Base-by-base conservation (phyloP, 2,113 vertebrate genomes). In the Guaruba guarouba region DNA sequence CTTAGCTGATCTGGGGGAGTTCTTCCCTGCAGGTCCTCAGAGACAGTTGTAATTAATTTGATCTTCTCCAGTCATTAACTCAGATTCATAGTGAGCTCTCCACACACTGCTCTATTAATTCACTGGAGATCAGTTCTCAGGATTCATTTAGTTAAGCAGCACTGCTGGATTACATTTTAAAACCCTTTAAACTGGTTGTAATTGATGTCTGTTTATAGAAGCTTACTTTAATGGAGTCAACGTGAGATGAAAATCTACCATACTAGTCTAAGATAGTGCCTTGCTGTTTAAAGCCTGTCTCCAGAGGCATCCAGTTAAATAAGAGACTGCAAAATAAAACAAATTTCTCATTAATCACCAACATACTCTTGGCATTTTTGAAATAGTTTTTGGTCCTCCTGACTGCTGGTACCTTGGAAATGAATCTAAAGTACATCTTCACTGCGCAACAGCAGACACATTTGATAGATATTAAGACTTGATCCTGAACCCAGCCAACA, bases 131-230 rank as follows among this genome's bases (percentile, higher is more conserved):
- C 97, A 97, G 96, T 98, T 97, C 96, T 97, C 95, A 95, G 96
- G 97, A 98, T 98, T 98, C 98, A 98, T 98, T 98, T 98, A 98
- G 98, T 98, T 98, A 98, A 98, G 97, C 97, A 98, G 97, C 96
- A 97, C 98, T 97, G 97, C 90, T 98, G 98, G 98, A 98, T 98
- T 98, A 98, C 97, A 97, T 98, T 98, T 98, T 98, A 98, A 98
- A 98, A 92, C 97, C 96, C 97, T 98, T 98, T 97, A 98, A 98
- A 98, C 97, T 97, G 97, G 96, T 98, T 98, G 97, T 98, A 98
- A 98, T 98, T 98, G 98, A 98, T 98, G 97, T 98, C 97, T 98
- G 97, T 98, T 98, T 98, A 98, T 96, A 97, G 97, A 98, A 97
- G 97, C 98, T 98, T 97, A 96, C 96, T 98, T 98, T 98, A 98